These are phyloP conservation scores for Brachyptera risi DNA, from an alignment of 2,888 invertebrate genomes.

Conservation along the genomic window DNA sequence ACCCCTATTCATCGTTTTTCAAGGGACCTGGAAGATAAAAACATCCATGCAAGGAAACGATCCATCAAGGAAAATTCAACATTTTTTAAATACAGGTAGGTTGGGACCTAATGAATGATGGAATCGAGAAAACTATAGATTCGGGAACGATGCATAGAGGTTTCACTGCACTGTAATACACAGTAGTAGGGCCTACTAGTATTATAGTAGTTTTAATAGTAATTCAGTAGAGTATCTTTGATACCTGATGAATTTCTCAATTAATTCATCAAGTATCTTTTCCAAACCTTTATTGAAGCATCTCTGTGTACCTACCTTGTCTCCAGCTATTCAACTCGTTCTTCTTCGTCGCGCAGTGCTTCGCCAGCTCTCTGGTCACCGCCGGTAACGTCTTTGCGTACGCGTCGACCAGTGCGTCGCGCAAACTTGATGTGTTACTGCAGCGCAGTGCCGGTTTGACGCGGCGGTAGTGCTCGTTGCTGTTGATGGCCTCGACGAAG, in stretches of 20 bases:
- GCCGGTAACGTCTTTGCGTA: constrained; percentile 50
- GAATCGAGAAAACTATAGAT: no score
- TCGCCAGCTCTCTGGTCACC: constrained; percentile 48
- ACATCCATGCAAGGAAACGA: no score
- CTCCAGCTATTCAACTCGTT: not conserved
- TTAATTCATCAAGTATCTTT: not conserved
- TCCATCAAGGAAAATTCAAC: no score
- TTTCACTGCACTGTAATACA: no score
- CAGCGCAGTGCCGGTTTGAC: constrained; percentile 36
- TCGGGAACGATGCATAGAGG: no score
- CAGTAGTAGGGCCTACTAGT: no score
- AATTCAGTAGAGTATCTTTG: not conserved
- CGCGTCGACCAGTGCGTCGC: constrained; percentile 53
- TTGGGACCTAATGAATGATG: no score
- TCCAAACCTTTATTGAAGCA: no score
- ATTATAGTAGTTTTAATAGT: not conserved
- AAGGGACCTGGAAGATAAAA: no score
- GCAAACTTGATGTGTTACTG: constrained; percentile 42
- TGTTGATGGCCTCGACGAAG: constrained; percentile 44
- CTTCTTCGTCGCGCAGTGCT: constrained; percentile 35
- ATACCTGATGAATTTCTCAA: not conserved
- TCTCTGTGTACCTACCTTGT: no score
- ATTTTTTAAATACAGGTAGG: no score
- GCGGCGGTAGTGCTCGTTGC: constrained; percentile 44
- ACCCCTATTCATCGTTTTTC: no score